phyloP scores from a whole-genome alignment of 2,888 invertebrate species.

The Corythucha ciliata region DNA sequence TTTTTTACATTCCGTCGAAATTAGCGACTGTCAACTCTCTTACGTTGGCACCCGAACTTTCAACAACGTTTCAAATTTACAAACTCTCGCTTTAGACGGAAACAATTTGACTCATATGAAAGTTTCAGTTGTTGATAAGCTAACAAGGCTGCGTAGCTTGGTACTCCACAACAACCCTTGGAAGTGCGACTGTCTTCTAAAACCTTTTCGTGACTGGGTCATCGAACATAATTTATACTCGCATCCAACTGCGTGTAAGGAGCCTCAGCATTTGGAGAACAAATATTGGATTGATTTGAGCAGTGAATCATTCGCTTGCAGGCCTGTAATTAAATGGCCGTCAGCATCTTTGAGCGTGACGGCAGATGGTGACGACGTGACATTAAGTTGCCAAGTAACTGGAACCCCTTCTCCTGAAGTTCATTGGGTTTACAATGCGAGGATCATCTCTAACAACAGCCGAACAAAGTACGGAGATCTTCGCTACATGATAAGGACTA shows the following conservation, averaged over 20 bases:
- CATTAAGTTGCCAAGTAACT: constrained; percentile 62
- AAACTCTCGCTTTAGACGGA: constrained; percentile 58
- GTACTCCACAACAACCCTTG: constrained; percentile 74
- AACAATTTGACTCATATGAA: constrained; percentile 55
- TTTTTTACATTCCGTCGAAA: constrained; percentile 63
- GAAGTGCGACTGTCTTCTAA: constrained; percentile 78
- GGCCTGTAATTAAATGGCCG: constrained; percentile 62
- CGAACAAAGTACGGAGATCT: constrained; percentile 33
- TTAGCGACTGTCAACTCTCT: constrained; percentile 65
- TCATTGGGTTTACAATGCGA: constrained; percentile 61
- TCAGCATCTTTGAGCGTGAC: constrained; percentile 49
- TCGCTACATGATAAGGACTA: constrained; percentile 30
- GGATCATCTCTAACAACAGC: constrained; percentile 43
- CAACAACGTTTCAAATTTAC: constrained; percentile 56
- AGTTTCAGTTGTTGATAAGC: constrained; percentile 53
- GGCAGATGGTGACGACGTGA: constrained; percentile 53
- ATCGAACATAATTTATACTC: constrained; percentile 64
- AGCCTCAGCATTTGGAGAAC: constrained; percentile 58
- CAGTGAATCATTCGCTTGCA: constrained; percentile 64
- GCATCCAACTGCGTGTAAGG: constrained; percentile 60
- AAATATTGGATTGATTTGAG: constrained; percentile 58
- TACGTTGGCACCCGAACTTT: constrained; percentile 63
- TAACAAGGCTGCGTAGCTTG: constrained; percentile 60
- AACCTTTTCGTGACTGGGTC: constrained; percentile 67
- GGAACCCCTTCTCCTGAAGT: constrained; percentile 69